A percentile compares a stretch with the other conserved stretches of the same genome.
Conservation (phyloP, 2,888 invertebrate species). For the Drosophila suboccidentalis region DNA sequence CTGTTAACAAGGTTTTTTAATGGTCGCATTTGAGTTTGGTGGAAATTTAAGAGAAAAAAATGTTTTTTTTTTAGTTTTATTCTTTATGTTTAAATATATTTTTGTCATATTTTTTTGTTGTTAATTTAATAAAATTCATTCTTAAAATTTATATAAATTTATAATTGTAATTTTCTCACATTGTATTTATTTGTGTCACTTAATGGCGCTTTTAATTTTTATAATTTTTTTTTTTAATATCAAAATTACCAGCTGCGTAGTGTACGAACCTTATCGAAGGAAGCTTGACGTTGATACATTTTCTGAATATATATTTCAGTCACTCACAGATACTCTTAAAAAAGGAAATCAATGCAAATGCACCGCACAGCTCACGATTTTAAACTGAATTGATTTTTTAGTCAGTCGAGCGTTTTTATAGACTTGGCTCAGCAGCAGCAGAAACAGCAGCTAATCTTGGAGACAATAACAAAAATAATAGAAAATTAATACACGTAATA, state of each 20-base stretch:
- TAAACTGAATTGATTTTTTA: constrained; percentile 66
- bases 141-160: not conserved
- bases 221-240: not conserved
- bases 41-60: too few species aligned
- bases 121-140: not conserved
- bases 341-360: constrained; percentile 24
- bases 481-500: constrained; percentile 39
- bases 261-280: constrained; percentile 83
- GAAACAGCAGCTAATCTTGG: constrained; percentile 45
- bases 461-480: constrained; percentile 47
- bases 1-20: not conserved
- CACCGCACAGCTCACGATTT: constrained; percentile 49
- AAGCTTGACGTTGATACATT: constrained; percentile 82
- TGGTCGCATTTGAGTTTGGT: too few species aligned
- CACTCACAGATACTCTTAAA: constrained; percentile 9
- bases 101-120: not conserved
- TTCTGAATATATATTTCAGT: constrained; percentile 27
- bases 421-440: constrained; percentile 51
- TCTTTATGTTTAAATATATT: too few species aligned
- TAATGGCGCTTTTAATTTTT: not conserved
- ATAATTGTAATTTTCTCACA: constrained; percentile 8
- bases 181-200: not conserved
- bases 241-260: constrained; percentile 18
- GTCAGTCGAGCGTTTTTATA: constrained; percentile 75
- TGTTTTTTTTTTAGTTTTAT: too few species aligned